Evolutionary conservation across 2,113 vertebrate genomes (phyloP).

Genomic region (Donacobius atricapilla): DNA sequence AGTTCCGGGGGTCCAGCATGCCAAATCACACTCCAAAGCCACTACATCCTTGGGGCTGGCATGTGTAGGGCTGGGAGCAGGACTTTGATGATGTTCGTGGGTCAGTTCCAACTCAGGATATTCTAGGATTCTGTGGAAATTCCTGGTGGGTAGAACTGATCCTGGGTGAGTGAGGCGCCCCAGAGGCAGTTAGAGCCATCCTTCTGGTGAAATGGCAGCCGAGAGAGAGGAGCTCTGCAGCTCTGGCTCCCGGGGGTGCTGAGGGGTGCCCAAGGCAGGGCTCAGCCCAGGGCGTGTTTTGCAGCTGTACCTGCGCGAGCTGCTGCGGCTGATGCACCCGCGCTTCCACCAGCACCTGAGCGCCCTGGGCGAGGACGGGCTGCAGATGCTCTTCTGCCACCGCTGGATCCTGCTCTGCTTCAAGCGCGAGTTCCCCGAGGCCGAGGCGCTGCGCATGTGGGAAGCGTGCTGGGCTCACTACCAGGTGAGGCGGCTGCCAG

Average conservation of each 20-base stretch:
- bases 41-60: neutral
- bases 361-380: slow-evolving; percentile 89
- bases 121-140: neutral
- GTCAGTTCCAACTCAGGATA: neutral
- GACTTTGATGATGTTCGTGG: neutral
- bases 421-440: slow-evolving; percentile 93
- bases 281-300: neutral
- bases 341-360: slow-evolving; percentile 91
- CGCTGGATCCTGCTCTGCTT: slow-evolving; percentile 99
- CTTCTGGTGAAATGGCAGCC: neutral
- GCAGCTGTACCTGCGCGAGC: slow-evolving; percentile 92
- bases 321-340: slow-evolving; percentile 85
- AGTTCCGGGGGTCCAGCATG: neutral
- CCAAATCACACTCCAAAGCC: neutral
- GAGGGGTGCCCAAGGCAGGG: fast-evolving
- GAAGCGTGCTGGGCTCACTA: slow-evolving; percentile 94
- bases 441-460: slow-evolving; percentile 94
- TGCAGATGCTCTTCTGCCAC: slow-evolving; percentile 98
- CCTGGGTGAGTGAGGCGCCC: neutral
- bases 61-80: neutral
- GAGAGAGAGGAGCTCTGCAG: neutral
- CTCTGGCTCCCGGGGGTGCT: fast-evolving
- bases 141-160: neutral
- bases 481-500: neutral
- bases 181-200: neutral